A percentile compares a stretch with the other conserved stretches of the same genome.
Conservation (phyloP, 2,888 invertebrate species). For the Hoplodrina ambigua region DNA sequence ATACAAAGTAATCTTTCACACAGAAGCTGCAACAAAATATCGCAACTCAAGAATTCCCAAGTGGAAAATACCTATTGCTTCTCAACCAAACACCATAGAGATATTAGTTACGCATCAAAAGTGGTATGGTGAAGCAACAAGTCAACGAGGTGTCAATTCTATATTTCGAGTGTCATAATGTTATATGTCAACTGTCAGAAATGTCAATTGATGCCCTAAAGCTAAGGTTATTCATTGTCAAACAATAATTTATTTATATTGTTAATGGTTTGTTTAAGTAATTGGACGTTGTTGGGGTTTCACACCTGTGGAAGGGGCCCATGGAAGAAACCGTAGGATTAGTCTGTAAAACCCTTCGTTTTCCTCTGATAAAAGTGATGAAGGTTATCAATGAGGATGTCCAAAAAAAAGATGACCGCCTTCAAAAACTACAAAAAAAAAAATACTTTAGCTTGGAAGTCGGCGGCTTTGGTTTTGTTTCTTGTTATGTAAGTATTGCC, state of each 20-base stretch:
- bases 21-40: slow-evolving; percentile 12
- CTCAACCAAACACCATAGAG: slow-evolving; percentile 10
- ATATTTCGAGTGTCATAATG: slow-evolving; percentile 29
- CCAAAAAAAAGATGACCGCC: too few relatives aligned
- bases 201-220: slow-evolving; percentile 22
- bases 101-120: slow-evolving; percentile 31
- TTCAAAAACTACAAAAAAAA: too few relatives aligned
- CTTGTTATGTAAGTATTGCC: too few relatives aligned
- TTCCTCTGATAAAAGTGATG: too few relatives aligned
- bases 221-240: slow-evolving; percentile 2
- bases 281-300: background rate
- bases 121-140: slow-evolving; percentile 22
- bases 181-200: slow-evolving; percentile 30
- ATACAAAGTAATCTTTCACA: background rate
- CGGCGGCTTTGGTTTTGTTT: too few relatives aligned
- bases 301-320: too few relatives aligned
- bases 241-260: background rate
- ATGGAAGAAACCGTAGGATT: too few relatives aligned
- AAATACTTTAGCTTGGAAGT: too few relatives aligned
- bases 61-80: slow-evolving; percentile 2
- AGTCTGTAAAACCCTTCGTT: too few relatives aligned
- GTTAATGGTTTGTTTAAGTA: background rate
- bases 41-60: slow-evolving; percentile 21
- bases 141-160: slow-evolving; percentile 30
- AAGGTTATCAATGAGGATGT: too few relatives aligned